A percentile compares a stretch with the other conserved stretches of the same genome.
These are phyloP conservation scores for Cisticola juncidis DNA, from an alignment of 2,113 vertebrate genomes.

Conservation along the genomic window DNA sequence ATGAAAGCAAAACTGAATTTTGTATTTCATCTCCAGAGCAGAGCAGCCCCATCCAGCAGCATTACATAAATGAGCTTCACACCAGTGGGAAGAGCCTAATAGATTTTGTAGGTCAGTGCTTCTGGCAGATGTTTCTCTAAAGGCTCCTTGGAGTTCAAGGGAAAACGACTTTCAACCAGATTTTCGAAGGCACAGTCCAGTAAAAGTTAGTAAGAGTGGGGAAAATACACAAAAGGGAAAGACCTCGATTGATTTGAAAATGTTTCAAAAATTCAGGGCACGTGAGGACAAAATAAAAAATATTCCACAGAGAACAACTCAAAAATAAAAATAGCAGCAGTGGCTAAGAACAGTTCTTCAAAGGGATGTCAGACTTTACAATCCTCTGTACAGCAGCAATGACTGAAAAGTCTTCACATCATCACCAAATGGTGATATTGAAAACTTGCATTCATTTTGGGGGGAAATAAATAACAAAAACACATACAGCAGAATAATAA, in stretches of 20 bases:
- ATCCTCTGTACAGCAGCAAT: neutral
- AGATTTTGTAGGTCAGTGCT: slow-evolving; percentile 50
- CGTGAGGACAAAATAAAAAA: neutral
- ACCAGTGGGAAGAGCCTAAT: slow-evolving; percentile 23
- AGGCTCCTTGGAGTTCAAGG: neutral
- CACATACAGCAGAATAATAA: neutral
- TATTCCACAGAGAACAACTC: slow-evolving; percentile 7
- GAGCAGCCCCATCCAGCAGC: neutral
- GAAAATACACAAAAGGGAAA: neutral
- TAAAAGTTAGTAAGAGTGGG: neutral
- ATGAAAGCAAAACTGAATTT: neutral
- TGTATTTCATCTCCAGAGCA: neutral
- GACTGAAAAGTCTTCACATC: neutral
- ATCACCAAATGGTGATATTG: neutral
- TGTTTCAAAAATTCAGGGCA: neutral
- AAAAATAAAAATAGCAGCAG: slow-evolving; percentile 62
- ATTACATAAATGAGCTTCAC: neutral
- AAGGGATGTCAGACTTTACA: slow-evolving; percentile 53
- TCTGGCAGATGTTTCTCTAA: slow-evolving; percentile 22
- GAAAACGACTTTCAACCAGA: neutral
- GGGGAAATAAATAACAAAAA: neutral
- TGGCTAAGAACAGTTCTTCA: slow-evolving; percentile 49
- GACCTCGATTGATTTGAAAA: slow-evolving; percentile 38
- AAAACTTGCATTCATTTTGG: neutral
- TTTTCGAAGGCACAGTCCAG: neutral